phyloP scores from a whole-genome alignment of 92 coral and sea anemone genomes.

The Palythoa heliodiscus region DNA sequence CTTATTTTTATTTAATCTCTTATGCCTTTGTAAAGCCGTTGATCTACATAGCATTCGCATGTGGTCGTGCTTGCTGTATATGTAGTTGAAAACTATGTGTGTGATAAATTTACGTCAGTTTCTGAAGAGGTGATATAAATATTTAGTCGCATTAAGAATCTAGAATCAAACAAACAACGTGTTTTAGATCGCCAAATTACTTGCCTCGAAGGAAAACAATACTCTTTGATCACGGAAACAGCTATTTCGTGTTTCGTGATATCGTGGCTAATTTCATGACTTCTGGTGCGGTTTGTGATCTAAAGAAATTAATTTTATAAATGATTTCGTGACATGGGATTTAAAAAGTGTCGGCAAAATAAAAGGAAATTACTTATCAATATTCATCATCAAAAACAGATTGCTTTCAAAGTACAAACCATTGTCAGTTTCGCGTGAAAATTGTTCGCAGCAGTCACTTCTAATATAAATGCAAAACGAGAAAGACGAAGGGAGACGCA shows the following conservation, averaged over 20 bases:
- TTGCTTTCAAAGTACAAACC: constrained; percentile 1
- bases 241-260: neutral
- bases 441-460: neutral
- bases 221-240: too few species aligned
- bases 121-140: neutral
- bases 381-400: neutral
- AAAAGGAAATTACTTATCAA: constrained; percentile 25
- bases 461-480: neutral
- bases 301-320: neutral
- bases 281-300: neutral
- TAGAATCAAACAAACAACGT: too few species aligned
- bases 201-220: too few species aligned
- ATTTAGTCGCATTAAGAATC: neutral
- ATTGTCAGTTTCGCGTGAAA: neutral
- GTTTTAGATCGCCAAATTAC: too few species aligned
- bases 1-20: neutral
- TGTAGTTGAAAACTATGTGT: neutral
- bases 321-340: neutral
- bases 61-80: neutral
- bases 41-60: neutral
- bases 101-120: neutral
- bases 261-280: neutral
- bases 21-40: neutral
- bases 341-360: constrained; percentile 19
- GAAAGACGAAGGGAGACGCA: neutral